Conservation (phyloP, 2,888 invertebrate species). For the Andrena haemorrhoa region DNA sequence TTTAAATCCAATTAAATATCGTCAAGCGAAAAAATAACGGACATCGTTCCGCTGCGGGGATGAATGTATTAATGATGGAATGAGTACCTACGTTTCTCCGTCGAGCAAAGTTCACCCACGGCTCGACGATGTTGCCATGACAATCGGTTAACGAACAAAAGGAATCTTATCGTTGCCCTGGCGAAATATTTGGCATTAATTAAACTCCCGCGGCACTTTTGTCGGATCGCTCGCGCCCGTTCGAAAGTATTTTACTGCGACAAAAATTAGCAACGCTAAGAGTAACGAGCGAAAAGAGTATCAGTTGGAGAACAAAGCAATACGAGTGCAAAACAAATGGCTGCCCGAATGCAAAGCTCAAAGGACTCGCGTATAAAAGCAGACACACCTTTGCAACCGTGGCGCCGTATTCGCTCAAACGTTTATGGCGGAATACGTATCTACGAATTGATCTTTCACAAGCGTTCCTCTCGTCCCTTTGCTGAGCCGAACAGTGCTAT, state of each 20-base stretch:
- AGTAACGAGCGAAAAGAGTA: not conserved
- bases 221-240: not conserved
- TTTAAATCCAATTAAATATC: not conserved
- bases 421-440: not conserved
- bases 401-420: not conserved
- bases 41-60: not conserved
- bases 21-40: not conserved
- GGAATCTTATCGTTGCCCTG: not conserved
- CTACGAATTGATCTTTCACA: not conserved
- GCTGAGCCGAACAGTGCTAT: not conserved
- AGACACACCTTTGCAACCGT: not conserved
- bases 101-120: not conserved
- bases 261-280: not conserved
- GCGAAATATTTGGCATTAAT: constrained; percentile 21
- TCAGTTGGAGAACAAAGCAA: too few species aligned
- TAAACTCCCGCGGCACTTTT: constrained; percentile 5
- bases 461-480: not conserved
- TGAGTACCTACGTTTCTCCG: not conserved
- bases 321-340: not conserved
- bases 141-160: constrained; percentile 7
- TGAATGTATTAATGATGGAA: not conserved
- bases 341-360: not conserved
- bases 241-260: not conserved
- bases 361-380: constrained; percentile 1
- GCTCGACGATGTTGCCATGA: constrained; percentile 6